Conservation (phyloP, 2,888 invertebrate species). For the Aromia moschata region DNA sequence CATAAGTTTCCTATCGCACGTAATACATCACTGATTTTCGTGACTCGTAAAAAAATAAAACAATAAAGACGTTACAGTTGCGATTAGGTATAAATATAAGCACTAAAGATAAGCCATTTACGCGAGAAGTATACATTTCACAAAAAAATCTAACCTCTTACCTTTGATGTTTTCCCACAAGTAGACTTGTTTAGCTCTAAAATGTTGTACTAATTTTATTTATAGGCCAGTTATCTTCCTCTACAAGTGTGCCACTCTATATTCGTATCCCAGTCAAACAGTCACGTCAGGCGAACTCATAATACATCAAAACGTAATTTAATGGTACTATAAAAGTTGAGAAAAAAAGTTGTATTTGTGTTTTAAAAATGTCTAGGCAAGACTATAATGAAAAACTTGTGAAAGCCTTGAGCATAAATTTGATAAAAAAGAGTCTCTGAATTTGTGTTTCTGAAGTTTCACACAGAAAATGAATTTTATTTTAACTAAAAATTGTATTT, state of each 20-base stretch:
- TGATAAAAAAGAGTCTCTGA: no score
- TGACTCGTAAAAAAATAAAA: background rate
- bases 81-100: background rate
- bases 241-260: background rate
- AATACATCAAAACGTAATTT: no score
- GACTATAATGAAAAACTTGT: no score
- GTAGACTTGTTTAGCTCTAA: background rate
- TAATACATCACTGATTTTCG: background rate
- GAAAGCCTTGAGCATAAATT: no score
- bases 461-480: no score
- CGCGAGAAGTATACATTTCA: constrained; percentile 1
- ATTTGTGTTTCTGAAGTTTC: no score
- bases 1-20: background rate
- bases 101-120: background rate
- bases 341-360: no score
- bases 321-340: no score
- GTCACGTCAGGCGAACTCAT: no score
- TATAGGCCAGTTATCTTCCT: background rate
- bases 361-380: no score
- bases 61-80: constrained; percentile 1
- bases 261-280: background rate
- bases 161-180: background rate
- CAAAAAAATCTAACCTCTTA: background rate
- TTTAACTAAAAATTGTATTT: no score
- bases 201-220: constrained; percentile 3